These are phyloP conservation scores for Acromyrmex heyeri DNA, from an alignment of 1,140 invertebrate species.

Conservation along the genomic window DNA sequence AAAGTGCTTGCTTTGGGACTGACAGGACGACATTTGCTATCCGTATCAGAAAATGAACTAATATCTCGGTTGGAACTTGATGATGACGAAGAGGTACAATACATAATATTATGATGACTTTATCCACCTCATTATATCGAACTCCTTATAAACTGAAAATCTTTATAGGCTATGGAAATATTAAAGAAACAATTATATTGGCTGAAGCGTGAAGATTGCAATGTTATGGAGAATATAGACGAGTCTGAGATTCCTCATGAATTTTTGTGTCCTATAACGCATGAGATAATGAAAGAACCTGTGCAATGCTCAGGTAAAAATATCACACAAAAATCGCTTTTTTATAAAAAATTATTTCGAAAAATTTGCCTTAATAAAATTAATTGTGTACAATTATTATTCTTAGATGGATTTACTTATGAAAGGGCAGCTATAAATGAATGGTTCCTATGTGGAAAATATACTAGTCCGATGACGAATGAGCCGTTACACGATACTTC, in stretches of 20 bases:
- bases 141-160: background rate
- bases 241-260: constrained; percentile 88
- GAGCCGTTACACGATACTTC: constrained; percentile 87
- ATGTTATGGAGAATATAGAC: constrained; percentile 66
- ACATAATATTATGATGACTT: constrained; percentile 20
- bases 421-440: constrained; percentile 91
- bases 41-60: constrained; percentile 87
- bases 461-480: constrained; percentile 93
- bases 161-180: constrained; percentile 73
- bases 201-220: constrained; percentile 85
- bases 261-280: constrained; percentile 94
- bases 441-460: constrained; percentile 92
- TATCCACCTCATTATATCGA: background rate
- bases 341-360: background rate
- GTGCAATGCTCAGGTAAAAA: constrained; percentile 90
- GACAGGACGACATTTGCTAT: constrained; percentile 88
- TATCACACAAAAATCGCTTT: background rate
- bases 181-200: constrained; percentile 86
- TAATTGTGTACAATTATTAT: background rate
- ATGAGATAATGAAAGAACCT: constrained; percentile 93
- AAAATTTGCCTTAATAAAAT: background rate
- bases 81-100: constrained; percentile 76
- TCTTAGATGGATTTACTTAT: constrained; percentile 92
- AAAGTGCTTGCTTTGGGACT: constrained; percentile 86
- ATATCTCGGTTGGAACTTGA: constrained; percentile 86